Percentiles rank a stretch among this genome's conserved stretches.
Evolutionary conservation across 2,113 vertebrate genomes (phyloP).

Genomic region (Tupaia tana): DNA sequence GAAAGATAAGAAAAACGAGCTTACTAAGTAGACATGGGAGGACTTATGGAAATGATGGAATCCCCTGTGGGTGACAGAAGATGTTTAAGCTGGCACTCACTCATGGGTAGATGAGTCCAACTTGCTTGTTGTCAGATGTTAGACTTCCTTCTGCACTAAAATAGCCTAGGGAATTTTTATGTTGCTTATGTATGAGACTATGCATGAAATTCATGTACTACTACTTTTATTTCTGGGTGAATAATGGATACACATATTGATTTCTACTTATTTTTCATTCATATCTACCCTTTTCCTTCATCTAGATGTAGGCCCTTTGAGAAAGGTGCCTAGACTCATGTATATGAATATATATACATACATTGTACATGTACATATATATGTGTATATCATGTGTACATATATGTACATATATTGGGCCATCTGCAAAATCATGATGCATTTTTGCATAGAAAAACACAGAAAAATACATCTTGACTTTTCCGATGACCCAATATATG

Average conservation of each 20-base stretch:
- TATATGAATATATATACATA: too few relatives aligned
- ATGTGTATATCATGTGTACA: too few relatives aligned
- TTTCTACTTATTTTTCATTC: conserved; percentile 9
- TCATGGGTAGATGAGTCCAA: neutral
- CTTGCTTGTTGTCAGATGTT: neutral
- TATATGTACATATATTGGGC: too few relatives aligned
- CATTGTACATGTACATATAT: too few relatives aligned
- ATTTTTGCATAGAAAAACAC: too few relatives aligned
- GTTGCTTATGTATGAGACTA: neutral
- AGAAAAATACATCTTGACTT: too few relatives aligned
- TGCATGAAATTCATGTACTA: neutral
- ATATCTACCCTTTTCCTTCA: conserved; percentile 4
- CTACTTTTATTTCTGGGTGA: neutral
- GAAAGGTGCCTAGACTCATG: neutral
- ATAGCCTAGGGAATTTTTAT: neutral
- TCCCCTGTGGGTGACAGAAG: neutral
- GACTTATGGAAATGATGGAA: neutral
- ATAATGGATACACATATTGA: neutral
- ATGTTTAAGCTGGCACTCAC: neutral
- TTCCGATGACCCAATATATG: too few relatives aligned
- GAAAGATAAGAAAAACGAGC: neutral
- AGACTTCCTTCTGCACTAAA: neutral
- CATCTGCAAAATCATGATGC: too few relatives aligned
- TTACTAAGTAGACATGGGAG: neutral
- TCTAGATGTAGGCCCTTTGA: neutral